Base-by-base conservation (phyloP, 2,888 invertebrate species). In the Pachycephus smyrnensis region DNA sequence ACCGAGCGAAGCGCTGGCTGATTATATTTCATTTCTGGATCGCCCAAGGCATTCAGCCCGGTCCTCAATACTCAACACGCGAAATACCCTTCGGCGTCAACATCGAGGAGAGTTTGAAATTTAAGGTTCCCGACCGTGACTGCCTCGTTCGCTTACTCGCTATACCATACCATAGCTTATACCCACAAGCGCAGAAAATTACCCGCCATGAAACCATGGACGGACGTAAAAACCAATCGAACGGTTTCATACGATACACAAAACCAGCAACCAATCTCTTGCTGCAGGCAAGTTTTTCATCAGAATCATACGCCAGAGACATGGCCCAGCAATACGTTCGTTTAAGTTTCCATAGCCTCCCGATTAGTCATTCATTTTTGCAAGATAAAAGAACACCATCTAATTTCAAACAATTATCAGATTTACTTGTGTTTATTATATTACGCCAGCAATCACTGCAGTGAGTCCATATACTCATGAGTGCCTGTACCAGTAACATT, bases 21-120 rank as follows among this genome's bases (percentile, higher is more conserved):
- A 91, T 91, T 91, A 91, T 91, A 91, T 91, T 91, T 89, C 91
- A 91, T 91, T 91, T 90, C 91, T 91, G 88, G 83, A 90, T 86
- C 83, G 89, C 88, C 86, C 84, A 82, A 80, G 82, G 82, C 87
- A 85, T 80, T 83, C 84, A 80, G 85, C 85, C 84, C 83, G 82
- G 83, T 85, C 87, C 87, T 73, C 76, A 76, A 76, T 78, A 68
- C 84, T 83, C 86, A 86, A 88, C 88, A 87, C 87, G 87, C 86
- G 86, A 84, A 86, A 84, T 87, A 85, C 89, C 90, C 90, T 85
- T 84, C 82, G 88, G 90, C 90, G 82, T 83, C 84, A 86, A 84
- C 85, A 85, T 82, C 83, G 84, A 89, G 89, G 90, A 88, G 86
- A 87, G 85, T 88, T 88, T 86, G 87, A 89, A 90, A 89, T 89